Evolutionary conservation across 1,140 invertebrate genomes (phyloP), one percentile per base, ranked within the genome.

Genomic region (Goniozus legneri): DNA sequence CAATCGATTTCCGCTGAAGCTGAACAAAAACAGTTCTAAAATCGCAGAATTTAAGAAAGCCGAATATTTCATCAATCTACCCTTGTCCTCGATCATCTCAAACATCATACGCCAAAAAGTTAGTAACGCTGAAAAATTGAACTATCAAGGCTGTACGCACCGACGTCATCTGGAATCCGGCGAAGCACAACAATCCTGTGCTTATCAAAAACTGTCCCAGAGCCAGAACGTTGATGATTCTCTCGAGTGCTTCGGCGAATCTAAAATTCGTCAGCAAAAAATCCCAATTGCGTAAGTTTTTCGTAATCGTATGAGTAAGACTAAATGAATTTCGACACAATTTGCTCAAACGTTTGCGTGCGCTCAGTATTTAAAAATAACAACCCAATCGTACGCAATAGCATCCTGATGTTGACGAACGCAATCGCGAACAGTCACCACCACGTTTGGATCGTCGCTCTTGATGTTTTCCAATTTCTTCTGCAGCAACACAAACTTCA

Each of bases 21-120:
- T 68, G 38, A 71, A 72, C 14, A 73, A 37, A 47, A 65, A 73
- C 24, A 72, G 34, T 41, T 71, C 71, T 8, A 65, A 27, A 4
- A 67, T 60, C 3, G 68, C 62, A 2, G 67, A 24, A 4, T 50
- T 54, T 1, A 66, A 32, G 34, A 64, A 65, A 2, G 44, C 43
- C 1, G 32, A 18, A 35, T 65, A 65, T 41, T 64, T 59, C 14
- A 54, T 50, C 6, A 66, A 36, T 0, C 42, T 43, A 10, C 30
- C 30, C 22, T 35, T 54, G 24, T 67, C 49, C 36, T 66, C 34
- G 27, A 61, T 38, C 56, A 69, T 68, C 58, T 71, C 33, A 8
- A 59, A 21, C 19, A 44, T 50, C 41, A 43, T 33, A 42, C 24
- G 3, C 12, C 10, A 13, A 16, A 6, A 27, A 27, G 10, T 27